Evolutionary conservation across 2,888 invertebrate genomes (phyloP).

Genomic region (Drosophila greeni): DNA sequence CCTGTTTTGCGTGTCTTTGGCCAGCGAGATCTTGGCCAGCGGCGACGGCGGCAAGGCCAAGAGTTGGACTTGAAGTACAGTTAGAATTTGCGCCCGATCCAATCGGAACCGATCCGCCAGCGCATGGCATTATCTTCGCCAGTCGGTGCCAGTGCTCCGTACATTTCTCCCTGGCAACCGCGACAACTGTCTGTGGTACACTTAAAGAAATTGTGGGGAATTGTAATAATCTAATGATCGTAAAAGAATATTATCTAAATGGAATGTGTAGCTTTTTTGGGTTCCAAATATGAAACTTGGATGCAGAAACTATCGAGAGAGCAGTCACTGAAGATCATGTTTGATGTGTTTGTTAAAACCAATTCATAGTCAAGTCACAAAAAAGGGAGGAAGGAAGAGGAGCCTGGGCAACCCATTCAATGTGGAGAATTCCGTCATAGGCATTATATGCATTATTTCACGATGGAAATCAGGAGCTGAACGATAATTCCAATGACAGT

Average conservation of each 20-base stretch:
- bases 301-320: too few relatives aligned
- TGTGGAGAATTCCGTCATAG: too few relatives aligned
- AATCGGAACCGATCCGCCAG: slow-evolving; percentile 41
- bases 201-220: slow-evolving; percentile 4
- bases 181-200: slow-evolving; percentile 30
- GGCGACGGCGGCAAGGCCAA: slow-evolving; percentile 58
- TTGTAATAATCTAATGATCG: too few relatives aligned
- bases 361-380: too few relatives aligned
- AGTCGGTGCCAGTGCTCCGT: slow-evolving; percentile 12
- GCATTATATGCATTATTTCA: neutral
- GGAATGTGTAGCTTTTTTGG: neutral
- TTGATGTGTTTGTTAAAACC: too few relatives aligned
- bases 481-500: neutral
- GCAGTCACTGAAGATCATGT: too few relatives aligned
- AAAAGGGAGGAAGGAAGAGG: too few relatives aligned
- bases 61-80: slow-evolving; percentile 39
- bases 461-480: neutral
- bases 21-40: slow-evolving; percentile 41
- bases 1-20: slow-evolving; percentile 70
- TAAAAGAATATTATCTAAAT: too few relatives aligned
- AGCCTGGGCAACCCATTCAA: too few relatives aligned
- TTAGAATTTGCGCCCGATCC: slow-evolving; percentile 30
- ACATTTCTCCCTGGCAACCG: slow-evolving; percentile 16
- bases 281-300: too few relatives aligned
- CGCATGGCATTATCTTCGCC: slow-evolving; percentile 29